phyloP scores from a whole-genome alignment of 2,888 invertebrate genomes.

The Ophion obscuratus region DNA sequence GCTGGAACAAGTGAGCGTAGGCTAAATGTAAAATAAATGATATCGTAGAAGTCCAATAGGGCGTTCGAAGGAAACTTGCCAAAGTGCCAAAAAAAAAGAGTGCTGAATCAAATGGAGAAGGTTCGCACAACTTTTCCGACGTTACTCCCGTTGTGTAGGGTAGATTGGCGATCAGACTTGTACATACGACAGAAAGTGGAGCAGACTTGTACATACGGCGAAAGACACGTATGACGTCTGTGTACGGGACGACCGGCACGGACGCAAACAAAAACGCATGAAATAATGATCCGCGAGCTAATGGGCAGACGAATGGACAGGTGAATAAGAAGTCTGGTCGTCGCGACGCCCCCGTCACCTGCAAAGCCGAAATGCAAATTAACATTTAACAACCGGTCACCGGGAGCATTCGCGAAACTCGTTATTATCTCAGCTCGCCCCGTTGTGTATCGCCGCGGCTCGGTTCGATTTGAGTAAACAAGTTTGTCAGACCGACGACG shows the following conservation, averaged over 20 bases:
- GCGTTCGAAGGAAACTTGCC: too few relatives aligned
- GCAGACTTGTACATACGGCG: too few relatives aligned
- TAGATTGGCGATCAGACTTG: conserved; percentile 14
- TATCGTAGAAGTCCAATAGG: too few relatives aligned
- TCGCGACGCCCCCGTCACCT: conserved; percentile 57
- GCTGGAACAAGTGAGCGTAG: too few relatives aligned
- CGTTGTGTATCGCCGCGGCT: conserved; percentile 32
- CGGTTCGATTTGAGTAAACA: conserved; percentile 59
- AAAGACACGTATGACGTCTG: conserved; percentile 23
- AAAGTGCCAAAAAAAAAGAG: too few relatives aligned
- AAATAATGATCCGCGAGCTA: conserved; percentile 8
- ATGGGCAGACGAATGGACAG: conserved; percentile 16
- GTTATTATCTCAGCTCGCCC: conserved; percentile 49
- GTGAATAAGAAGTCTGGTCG: conserved; percentile 49
- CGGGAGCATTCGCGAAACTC: conserved; percentile 47
- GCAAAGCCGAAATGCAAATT: conserved; percentile 62
- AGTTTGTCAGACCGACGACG: conserved; percentile 41
- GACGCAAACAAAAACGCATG: conserved; percentile 8
- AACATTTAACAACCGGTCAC: conserved; percentile 61
- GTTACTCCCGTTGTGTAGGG: too few relatives aligned
- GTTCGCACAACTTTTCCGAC: too few relatives aligned
- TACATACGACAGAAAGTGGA: conserved; percentile 17
- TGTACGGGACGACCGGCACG: conserved; percentile 19
- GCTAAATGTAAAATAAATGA: too few relatives aligned
- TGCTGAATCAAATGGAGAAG: too few relatives aligned